Evolutionary conservation across 2,797 vertebrate genomes (phyloP), one percentile per base, ranked within the genome.

Genomic region (Morelia viridis): DNA sequence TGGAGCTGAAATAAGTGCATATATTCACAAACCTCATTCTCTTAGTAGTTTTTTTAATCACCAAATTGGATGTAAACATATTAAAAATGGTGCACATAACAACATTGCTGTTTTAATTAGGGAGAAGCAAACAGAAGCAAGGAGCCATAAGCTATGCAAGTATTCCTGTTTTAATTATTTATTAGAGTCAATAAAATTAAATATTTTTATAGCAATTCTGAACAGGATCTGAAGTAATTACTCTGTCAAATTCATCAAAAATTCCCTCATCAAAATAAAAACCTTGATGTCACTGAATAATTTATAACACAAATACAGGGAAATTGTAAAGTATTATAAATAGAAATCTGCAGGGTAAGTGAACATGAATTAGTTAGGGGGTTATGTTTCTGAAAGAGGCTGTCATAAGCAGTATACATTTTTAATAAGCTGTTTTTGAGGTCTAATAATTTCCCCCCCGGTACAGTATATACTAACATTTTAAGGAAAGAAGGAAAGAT

Each of bases 171-270:
- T 98, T 98, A 98, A 98, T 98, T 98, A 98, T 98, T 98, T 98
- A 98, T 98, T 53, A 94, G 94, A 96, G 97, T 98, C 98, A 98
- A 98, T 98, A 98, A 98, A 98, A 98, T 98, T 98, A 98, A 98
- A 97, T 97, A 97, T 98, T 98, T 98, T 97, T 97, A 97, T 96
- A 97, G 97, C 95, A 65, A 97, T 98, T 96, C 96, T 95, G 96
- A 97, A 97, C 96, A 97, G 97, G 96, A 97, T 98, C 97, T 97
- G 97, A 98, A 98, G 98, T 98, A 98, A 98, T 98, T 98, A 98
- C 97, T 97, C 97, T 98, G 98, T 98, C 98, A 98, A 96, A 98
- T 97, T 98, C 97, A 98, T 98, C 98, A 98, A 97, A 98, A 97
- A 98, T 97, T 97, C 97, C 97, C 97, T 98, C 97, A 98, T 98